Evolutionary conservation across 2,888 invertebrate genomes (phyloP).

Genomic region (Aspidiotus rigidus): DNA sequence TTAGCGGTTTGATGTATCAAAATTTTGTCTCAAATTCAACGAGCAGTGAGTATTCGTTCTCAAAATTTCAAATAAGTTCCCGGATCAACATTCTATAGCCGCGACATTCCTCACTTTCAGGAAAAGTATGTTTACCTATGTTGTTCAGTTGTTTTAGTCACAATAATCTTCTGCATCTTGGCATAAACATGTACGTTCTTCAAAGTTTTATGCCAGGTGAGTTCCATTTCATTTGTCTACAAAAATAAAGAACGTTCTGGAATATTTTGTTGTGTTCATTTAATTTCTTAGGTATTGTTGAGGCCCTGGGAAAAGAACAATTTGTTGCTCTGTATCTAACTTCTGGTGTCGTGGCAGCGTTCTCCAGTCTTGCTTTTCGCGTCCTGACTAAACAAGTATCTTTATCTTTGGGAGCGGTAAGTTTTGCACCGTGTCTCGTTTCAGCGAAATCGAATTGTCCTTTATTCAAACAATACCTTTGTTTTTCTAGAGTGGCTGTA

Average conservation of each 20-base stretch:
- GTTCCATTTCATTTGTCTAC: not conserved
- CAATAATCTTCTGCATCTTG: conserved; percentile 8
- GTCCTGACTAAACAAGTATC: conserved; percentile 58
- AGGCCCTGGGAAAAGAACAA: conserved; percentile 78
- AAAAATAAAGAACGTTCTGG: not conserved
- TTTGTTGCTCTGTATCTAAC: conserved; percentile 82
- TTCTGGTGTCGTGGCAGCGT: conserved; percentile 77
- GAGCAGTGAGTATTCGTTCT: conserved; percentile 50
- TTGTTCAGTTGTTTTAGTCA: conserved; percentile 24
- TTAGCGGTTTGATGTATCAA: conserved; percentile 64
- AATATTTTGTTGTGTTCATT: not conserved
- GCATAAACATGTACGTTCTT: conserved; percentile 24
- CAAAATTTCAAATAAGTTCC: no score
- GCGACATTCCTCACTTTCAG: not conserved
- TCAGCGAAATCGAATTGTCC: no score
- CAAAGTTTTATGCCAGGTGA: conserved; percentile 25
- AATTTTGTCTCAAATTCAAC: conserved; percentile 79
- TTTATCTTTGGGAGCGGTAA: conserved; percentile 85
- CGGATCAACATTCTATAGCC: no score
- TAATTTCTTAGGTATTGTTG: conserved; percentile 53
- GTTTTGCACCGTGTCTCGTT: conserved; percentile 41
- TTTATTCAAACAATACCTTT: not conserved
- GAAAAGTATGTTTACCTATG: conserved; percentile 19
- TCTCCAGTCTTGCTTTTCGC: conserved; percentile 75
- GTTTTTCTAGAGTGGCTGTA: conserved; percentile 74